Conservation (phyloP, 1,140 invertebrate species). For the Saccostrea cuccullata region DNA sequence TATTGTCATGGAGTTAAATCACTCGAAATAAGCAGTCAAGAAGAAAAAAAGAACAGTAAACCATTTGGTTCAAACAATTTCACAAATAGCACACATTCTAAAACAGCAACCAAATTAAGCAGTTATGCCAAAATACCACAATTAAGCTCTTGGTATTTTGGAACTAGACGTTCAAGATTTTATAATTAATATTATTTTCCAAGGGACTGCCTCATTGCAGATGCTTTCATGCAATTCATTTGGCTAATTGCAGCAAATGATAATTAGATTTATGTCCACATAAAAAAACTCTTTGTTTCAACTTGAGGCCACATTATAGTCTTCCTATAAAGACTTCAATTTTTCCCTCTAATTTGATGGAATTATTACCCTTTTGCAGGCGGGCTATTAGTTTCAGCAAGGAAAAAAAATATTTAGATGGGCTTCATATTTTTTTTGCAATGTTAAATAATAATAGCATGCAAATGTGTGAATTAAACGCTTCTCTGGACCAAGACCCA, state of each 20-base stretch:
- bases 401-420: not conserved
- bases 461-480: conserved; percentile 36
- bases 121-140: conserved; percentile 21
- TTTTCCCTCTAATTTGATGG: conserved; percentile 20
- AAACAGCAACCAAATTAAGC: conserved; percentile 35
- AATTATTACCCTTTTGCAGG: not conserved
- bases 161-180: conserved; percentile 26
- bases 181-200: conserved; percentile 37
- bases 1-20: not conserved
- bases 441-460: conserved; percentile 38
- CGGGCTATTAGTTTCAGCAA: conserved; percentile 29
- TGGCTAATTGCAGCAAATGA: conserved; percentile 35
- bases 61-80: not conserved
- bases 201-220: conserved; percentile 34
- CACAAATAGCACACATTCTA: conserved; percentile 2
- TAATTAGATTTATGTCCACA: conserved; percentile 36
- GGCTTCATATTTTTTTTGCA: conserved; percentile 21
- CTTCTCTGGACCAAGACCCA: not conserved
- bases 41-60: not conserved
- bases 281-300: conserved; percentile 32
- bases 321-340: conserved; percentile 9
- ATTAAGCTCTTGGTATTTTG: conserved; percentile 31
- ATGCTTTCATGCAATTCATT: conserved; percentile 36
- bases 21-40: conserved; percentile 1
- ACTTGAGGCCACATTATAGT: conserved; percentile 25